These are phyloP conservation scores for Aphelocoma californica DNA, from an alignment of 2,797 vertebrate genomes.

Conservation along the genomic window DNA sequence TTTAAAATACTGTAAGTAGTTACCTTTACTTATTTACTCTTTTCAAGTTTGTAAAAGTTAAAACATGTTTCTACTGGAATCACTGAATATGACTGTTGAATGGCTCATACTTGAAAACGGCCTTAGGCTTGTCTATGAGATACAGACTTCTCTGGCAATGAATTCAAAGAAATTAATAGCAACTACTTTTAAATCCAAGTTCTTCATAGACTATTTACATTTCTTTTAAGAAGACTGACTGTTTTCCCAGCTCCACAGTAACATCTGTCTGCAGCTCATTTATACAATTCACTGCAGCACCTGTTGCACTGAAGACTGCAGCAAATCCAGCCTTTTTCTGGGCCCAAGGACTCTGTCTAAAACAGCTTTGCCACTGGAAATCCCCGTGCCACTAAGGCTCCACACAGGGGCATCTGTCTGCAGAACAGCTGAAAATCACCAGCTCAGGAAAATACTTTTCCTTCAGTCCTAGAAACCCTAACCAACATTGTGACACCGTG, in stretches of 20 bases:
- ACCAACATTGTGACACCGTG: fast-evolving
- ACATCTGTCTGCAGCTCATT: not conserved
- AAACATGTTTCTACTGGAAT: not conserved
- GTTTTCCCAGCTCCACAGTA: not conserved
- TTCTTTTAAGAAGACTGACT: not conserved
- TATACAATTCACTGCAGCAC: not conserved
- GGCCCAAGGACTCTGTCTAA: not conserved
- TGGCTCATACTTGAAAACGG: not conserved
- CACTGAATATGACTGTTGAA: not conserved
- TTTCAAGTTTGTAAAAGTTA: not conserved
- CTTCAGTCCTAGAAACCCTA: not conserved
- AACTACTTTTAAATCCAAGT: not conserved
- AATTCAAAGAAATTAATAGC: not conserved
- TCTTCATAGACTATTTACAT: not conserved
- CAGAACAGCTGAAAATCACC: not conserved
- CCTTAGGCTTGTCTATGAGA: not conserved
- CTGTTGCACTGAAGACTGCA: not conserved
- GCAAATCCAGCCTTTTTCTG: not conserved
- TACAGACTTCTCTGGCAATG: not conserved
- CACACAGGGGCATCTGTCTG: not conserved
- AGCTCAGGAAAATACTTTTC: not conserved
- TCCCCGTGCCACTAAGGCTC: not conserved
- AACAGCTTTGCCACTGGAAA: not conserved
- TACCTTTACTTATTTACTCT: not conserved
- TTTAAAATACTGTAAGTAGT: not conserved